Evolutionary conservation across 2,113 vertebrate genomes (phyloP), one percentile per base, ranked within the genome.

Genomic region (Anas platyrhynchos): DNA sequence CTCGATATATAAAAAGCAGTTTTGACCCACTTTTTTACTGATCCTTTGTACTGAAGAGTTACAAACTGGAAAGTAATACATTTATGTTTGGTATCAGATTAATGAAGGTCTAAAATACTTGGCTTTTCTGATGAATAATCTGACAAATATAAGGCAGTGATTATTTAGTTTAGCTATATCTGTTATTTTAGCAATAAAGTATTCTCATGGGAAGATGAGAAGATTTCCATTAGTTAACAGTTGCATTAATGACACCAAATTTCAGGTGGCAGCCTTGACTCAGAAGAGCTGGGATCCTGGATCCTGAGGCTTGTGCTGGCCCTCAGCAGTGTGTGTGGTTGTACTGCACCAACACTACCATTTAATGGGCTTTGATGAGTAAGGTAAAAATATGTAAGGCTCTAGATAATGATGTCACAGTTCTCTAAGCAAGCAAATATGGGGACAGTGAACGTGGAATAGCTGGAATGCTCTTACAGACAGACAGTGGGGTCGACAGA

Each of bases 1-100:
- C 92, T 36, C 69, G 86, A 79, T 84, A 8, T 8, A 80, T 82
- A 32, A 74, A 93, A 93, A 86, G 32, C 92, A 79, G 15, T 61
- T 91, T 71, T 87, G 48, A 77, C 91, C 91, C 81, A 93, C 56
- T 91, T 96, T 85, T 54, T 48, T 56, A 10, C 65, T 83, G 50
- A 68, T 85, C 14, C 26, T 92, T 84, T 82, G 65, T 85, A 69
- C 38, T 71, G 56, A 66, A 63, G 36, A 43, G 29, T 62, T 89
- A 16, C 0, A 18, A 73, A 56, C 48, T 46, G 55, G 59, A 75
- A 83, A 78, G 67, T 46, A 65, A 3, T 9, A 16, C 50, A 65
- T 76, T 86, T 89, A 22, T 91, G 62, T 88, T 87, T 90, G 71
- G 89, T 91, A 58, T 78, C 55, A 26, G 83, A 69, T 68, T 78